A percentile compares a stretch with the other conserved stretches of the same genome.
phyloP scores from a whole-genome alignment of 1,140 invertebrate species.

The Ptiloglossa arizonensis region DNA sequence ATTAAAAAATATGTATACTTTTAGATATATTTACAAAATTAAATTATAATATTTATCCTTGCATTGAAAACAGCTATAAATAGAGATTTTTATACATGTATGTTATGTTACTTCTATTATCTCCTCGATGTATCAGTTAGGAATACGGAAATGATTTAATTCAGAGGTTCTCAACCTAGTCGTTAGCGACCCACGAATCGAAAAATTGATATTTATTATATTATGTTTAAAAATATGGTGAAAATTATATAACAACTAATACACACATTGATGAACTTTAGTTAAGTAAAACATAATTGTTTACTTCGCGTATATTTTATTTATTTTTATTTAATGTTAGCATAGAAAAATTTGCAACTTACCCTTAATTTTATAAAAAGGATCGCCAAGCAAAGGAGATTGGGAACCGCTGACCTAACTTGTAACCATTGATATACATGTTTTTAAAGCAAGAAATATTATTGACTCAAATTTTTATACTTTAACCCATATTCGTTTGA shows the following conservation, averaged over 20 bases:
- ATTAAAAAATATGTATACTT: constrained; percentile 65
- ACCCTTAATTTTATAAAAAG: background rate
- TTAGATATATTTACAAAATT: constrained; percentile 67
- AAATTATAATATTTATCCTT: constrained; percentile 45
- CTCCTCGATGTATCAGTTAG: constrained; percentile 31
- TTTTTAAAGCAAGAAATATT: constrained; percentile 20
- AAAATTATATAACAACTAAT: too few species aligned
- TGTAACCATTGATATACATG: background rate
- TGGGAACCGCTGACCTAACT: background rate
- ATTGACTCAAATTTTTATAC: background rate
- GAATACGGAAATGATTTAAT: constrained; percentile 17
- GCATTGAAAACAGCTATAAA: constrained; percentile 47
- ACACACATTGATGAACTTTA: too few species aligned
- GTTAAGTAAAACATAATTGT: too few species aligned
- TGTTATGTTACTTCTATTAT: constrained; percentile 27
- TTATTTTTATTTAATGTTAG: background rate
- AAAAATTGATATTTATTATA: too few species aligned
- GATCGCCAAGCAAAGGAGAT: background rate
- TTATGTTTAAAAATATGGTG: too few species aligned
- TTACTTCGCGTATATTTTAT: too few species aligned
- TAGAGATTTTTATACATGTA: constrained; percentile 51
- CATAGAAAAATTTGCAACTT: background rate
- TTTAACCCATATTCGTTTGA: background rate
- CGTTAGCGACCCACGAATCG: background rate
- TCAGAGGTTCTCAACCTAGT: background rate